phyloP scores from a whole-genome alignment of 2,113 vertebrate species.

The Tylochromis polylepis region DNA sequence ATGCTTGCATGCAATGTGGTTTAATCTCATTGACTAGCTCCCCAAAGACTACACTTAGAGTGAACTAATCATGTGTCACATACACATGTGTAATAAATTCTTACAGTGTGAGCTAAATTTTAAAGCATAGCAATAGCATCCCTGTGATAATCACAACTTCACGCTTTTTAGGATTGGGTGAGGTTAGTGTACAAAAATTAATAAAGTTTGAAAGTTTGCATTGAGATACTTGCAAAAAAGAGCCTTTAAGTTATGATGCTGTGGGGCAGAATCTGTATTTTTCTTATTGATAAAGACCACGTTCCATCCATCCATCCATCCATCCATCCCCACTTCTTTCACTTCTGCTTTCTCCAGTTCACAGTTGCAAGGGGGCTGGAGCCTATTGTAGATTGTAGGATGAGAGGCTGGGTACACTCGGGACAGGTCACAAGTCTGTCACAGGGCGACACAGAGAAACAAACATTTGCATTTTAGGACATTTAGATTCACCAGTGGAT shows the following conservation, averaged over 20 bases:
- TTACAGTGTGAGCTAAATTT: neutral
- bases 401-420: neutral
- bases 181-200: neutral
- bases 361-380: neutral
- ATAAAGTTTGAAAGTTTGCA: neutral
- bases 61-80: neutral
- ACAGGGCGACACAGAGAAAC: neutral
- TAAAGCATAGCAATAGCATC: neutral
- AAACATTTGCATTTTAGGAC: neutral
- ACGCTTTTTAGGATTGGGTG: neutral
- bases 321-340: neutral
- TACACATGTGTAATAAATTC: neutral
- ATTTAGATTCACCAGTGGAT: neutral
- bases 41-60: neutral
- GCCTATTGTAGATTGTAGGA: neutral
- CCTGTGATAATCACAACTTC: neutral
- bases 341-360: neutral
- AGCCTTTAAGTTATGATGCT: neutral
- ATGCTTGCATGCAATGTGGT: neutral
- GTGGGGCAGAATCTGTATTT: neutral
- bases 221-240: neutral
- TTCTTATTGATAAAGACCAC: no score
- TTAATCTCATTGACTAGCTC: neutral
- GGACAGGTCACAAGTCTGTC: neutral
- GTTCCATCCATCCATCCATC: neutral